phyloP scores from a whole-genome alignment of 1,140 invertebrate species.

The Pseudomyrmex gracilis region DNA sequence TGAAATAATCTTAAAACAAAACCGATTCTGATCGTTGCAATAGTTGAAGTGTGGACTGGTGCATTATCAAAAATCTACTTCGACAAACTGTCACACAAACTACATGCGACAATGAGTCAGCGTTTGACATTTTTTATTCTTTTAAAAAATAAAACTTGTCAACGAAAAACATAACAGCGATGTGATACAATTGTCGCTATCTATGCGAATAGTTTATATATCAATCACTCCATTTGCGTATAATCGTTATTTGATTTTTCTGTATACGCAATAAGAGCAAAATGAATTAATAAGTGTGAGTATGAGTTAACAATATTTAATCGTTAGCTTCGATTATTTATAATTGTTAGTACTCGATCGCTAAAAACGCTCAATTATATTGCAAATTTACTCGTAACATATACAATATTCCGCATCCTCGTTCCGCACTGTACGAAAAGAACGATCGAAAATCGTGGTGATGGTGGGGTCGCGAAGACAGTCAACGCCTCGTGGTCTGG shows the following conservation, averaged over 20 bases:
- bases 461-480: slow-evolving; percentile 66
- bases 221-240: not conserved
- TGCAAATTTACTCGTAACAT: not conserved
- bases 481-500: slow-evolving; percentile 69
- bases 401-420: slow-evolving; percentile 18
- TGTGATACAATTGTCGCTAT: no score
- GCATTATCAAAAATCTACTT: no score
- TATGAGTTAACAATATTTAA: no score
- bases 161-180: no score
- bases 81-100: no score
- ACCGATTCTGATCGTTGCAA: no score
- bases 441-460: slow-evolving; percentile 41
- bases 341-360: not conserved
- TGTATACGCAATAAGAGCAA: not conserved
- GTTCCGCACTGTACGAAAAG: not conserved
- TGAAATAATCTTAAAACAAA: no score
- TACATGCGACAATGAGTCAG: no score
- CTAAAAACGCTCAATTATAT: not conserved
- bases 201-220: no score
- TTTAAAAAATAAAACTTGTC: no score
- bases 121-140: no score
- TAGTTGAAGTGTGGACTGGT: no score
- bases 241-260: not conserved
- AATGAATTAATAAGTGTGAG: not conserved
- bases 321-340: not conserved